Evolutionary conservation across 2,888 invertebrate species (phyloP).

Genomic region (Orthonychiurus folsomi): DNA sequence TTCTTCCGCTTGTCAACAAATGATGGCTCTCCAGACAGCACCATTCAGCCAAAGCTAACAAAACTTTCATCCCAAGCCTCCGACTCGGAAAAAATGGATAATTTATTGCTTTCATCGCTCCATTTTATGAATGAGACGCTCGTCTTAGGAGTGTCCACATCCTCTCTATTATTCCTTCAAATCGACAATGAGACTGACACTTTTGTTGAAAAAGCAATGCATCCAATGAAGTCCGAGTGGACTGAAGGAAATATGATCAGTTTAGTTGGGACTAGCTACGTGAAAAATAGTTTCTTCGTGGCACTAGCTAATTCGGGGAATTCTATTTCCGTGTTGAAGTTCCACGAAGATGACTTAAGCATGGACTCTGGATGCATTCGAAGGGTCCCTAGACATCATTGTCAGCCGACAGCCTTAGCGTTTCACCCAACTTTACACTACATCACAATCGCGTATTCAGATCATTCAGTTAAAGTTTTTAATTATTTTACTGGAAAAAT

Average conservation of each 20-base stretch:
- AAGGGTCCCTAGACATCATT: slow-evolving; percentile 22
- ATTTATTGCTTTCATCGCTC: slow-evolving; percentile 18
- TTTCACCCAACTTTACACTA: slow-evolving; percentile 27
- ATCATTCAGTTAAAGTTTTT: slow-evolving; percentile 29
- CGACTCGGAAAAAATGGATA: slow-evolving; percentile 5
- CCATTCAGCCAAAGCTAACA: not conserved
- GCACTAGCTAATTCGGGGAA: slow-evolving; percentile 18
- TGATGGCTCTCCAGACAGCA: not conserved
- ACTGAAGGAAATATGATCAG: slow-evolving; percentile 17
- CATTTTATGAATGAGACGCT: slow-evolving; percentile 17
- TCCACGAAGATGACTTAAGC: slow-evolving; percentile 15
- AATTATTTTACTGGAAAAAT: slow-evolving; percentile 17
- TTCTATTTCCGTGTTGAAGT: slow-evolving; percentile 16
- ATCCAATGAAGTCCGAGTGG: slow-evolving; percentile 10
- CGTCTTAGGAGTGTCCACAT: slow-evolving; percentile 22
- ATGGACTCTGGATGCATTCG: slow-evolving; percentile 13
- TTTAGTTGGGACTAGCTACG: slow-evolving; percentile 10
- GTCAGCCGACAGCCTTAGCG: slow-evolving; percentile 20
- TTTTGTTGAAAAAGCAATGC: slow-evolving; percentile 14
- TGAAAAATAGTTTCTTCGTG: slow-evolving; percentile 12
- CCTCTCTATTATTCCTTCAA: slow-evolving; percentile 19
- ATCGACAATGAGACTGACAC: slow-evolving; percentile 8
- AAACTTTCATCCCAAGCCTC: not conserved
- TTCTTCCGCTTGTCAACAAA: slow-evolving; percentile 19
- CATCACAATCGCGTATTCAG: slow-evolving; percentile 29